These are phyloP conservation scores for Zoanthus solanderi DNA, from an alignment of 92 coral and sea anemone species.

Conservation along the genomic window DNA sequence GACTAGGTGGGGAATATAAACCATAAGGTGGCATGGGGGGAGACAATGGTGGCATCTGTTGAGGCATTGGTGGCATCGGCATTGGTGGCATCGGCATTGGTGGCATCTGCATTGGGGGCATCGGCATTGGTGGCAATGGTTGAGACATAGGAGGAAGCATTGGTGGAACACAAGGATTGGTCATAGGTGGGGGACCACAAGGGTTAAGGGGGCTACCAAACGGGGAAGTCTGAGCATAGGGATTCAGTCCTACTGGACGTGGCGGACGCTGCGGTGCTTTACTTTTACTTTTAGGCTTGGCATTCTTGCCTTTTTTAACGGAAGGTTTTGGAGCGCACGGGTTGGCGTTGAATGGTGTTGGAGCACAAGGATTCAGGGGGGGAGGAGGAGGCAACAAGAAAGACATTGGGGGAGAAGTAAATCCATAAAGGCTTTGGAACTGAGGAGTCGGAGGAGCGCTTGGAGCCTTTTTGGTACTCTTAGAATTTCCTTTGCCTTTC, in stretches of 20 bases:
- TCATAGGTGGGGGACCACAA: conserved; percentile 62
- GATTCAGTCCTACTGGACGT: conserved; percentile 10
- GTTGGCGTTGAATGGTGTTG: conserved; percentile 39
- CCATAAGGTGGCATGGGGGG: conserved; percentile 29
- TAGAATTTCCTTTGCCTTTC: conserved; percentile 22
- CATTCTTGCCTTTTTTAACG: conserved; percentile 32
- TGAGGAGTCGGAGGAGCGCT: conserved; percentile 39
- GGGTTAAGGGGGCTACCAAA: conserved; percentile 61
- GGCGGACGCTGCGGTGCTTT: conserved; percentile 33
- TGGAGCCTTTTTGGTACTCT: conserved; percentile 22
- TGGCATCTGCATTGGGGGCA: conserved; percentile 18
- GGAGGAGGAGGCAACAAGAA: conserved; percentile 9
- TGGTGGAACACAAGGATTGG: conserved; percentile 66
- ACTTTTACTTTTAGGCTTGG: conserved; percentile 40
- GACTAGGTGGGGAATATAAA: conserved; percentile 16
- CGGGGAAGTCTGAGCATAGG: conserved; percentile 15
- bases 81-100: neutral
- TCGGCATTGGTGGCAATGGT: conserved; percentile 11
- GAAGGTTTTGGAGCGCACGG: conserved; percentile 69
- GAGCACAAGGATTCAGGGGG: conserved; percentile 60
- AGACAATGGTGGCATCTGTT: conserved; percentile 25
- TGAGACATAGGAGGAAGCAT: conserved; percentile 33
- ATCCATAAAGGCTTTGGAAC: conserved; percentile 41
- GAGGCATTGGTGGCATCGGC: conserved; percentile 9
- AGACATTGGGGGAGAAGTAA: conserved; percentile 26